Base-by-base conservation (phyloP, 1,140 invertebrate genomes). In the Homarus americanus region DNA sequence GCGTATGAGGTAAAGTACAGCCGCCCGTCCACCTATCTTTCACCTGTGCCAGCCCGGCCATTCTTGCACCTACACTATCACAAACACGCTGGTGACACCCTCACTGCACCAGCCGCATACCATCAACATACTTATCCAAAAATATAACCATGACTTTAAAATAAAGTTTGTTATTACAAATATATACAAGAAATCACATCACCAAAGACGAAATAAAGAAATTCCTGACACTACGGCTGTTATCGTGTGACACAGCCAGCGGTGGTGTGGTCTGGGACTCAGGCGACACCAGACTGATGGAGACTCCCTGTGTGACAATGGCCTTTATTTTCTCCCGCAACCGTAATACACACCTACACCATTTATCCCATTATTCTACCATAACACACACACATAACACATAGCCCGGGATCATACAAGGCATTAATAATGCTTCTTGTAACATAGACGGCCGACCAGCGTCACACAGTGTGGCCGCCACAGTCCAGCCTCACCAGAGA, bases 131-230 rank as follows among this genome's bases (percentile, higher is more conserved):
- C 78, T 41, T 49, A 36, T 80, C 78, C 41, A 80, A 80, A 80
- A 80, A 80, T 80, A 80, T 80, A 80, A 80, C 40, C 78, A 44
- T 80, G 78, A 80, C 78, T 80, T 80, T 80, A 49, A 80, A 80
- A 80, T 44, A 76, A 76, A 32, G 78, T 44, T 80, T 41, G 24
- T 76, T 41, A 80, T 80, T 80, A 80, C 78, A 80, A 80, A 49
- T 80, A 80, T 80, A 28, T 80, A 80, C 78, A 80, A 80, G 38
- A 80, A 80, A 80, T 80, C 78, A 80, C 78, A 80, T 80, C 78
- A 80, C 78, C 78, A 80, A 80, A 80, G 44, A 80, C 20, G 44
- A 80, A 49, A 80, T 41, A 80, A 49, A 78, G 40, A 78, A 40
- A 49, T 80, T 80, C 78, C 78, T 80, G 78, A 80, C 78, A 80